phyloP scores from a whole-genome alignment of 2,797 vertebrate genomes.

The Eulemur albifrons region DNA sequence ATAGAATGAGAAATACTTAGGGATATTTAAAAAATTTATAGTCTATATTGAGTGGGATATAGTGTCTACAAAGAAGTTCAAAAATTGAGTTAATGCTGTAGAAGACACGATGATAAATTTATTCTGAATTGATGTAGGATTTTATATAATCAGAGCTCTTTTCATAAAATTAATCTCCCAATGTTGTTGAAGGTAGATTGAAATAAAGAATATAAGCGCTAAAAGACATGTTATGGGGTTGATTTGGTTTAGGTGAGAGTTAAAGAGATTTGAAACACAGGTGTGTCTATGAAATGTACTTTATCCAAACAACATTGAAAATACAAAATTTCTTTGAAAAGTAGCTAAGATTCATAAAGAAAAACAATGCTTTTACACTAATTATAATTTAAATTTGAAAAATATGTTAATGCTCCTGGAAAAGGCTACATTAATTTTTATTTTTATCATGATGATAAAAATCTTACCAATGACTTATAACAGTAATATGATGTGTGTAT shows the following conservation, averaged over 20 bases:
- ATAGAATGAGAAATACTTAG: neutral
- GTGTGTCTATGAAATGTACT: neutral
- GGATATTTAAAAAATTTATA: neutral
- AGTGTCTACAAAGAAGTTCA: neutral
- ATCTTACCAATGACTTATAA: neutral
- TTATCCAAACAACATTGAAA: neutral
- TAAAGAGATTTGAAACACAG: neutral
- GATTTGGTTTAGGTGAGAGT: neutral
- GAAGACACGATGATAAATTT: neutral
- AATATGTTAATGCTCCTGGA: neutral
- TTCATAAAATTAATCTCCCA: neutral
- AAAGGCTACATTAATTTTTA: conserved; percentile 13
- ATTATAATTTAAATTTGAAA: neutral
- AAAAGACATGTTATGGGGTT: neutral
- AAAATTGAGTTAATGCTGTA: neutral
- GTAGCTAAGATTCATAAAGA: neutral
- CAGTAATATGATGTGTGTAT: neutral
- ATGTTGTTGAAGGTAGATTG: neutral
- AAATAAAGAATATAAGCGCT: neutral
- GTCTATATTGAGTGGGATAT: neutral
- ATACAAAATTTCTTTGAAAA: neutral
- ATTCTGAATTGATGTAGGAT: neutral
- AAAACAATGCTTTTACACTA: neutral
- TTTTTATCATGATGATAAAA: neutral
- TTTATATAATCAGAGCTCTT: neutral